Evolutionary conservation across 2,888 invertebrate species (phyloP), one percentile per base, ranked within the genome.

Genomic region (Orthosia gracilis): DNA sequence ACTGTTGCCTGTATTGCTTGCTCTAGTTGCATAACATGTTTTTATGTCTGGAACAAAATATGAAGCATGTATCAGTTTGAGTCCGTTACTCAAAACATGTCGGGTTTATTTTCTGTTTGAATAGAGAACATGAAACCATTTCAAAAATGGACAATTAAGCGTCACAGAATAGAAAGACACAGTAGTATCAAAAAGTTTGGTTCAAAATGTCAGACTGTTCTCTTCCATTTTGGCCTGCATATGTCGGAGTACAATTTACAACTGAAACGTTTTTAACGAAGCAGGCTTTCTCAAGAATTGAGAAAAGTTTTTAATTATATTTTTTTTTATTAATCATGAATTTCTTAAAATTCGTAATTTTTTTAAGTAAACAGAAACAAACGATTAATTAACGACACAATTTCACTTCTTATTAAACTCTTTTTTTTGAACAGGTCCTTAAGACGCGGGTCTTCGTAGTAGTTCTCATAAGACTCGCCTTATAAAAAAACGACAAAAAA

Each of bases 21-120:
- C 45, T n/a, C 63, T 18, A 55, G 12, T 76, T 58, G 69, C 15
- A 1, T 69, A n/a, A n/a, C 0, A 11, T n/a, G 21, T 40, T 26
- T 21, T 13, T 50, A 45, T 50, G 40, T 15, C 23, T 31, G 5
- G 7, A 78, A 17, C 17, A 54, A 66, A 78, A 64, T 26, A 64
- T 64, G 17, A 26, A 59, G 5, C 21, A 26, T 13, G 2, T 64
- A 64, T 55, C 55, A 55, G 21, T 61, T 57, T 71, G 78, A 55
- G 52, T 49, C 18, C 66, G 45, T 76, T 61, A 65, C 64, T 26
- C 49, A 23, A 67, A 77, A 61, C 18, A 54, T 23, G 55, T 77
- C 64, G 23, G 21, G 50, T 15, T n/a, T 54, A 18, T 77, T 52
- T 21, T 59, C 21, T 81, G 45, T 76, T 76, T 79, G 52, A 63